Evolutionary conservation across 2,113 vertebrate genomes (phyloP).

Genomic region (Uropsilus gracilis): DNA sequence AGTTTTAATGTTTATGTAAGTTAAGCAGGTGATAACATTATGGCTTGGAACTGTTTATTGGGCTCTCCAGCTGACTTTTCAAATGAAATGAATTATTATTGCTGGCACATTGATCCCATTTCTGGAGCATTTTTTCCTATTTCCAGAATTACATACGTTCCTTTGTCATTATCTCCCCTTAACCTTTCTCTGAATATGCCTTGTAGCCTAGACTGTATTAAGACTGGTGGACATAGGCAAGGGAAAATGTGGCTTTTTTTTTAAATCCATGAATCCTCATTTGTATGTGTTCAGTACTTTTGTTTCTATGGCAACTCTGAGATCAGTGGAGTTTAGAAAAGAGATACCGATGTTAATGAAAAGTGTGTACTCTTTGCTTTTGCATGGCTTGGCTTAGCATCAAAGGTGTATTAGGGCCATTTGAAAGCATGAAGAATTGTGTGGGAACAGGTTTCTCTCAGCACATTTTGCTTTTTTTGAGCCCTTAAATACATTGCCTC

Average conservation of each 20-base stretch:
- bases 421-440: slow-evolving; percentile 72
- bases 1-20: slow-evolving; percentile 71
- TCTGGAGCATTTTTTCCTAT: slow-evolving; percentile 70
- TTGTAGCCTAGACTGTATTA: slow-evolving; percentile 64
- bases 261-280: slow-evolving; percentile 53
- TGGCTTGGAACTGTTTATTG: slow-evolving; percentile 80
- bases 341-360: slow-evolving; percentile 78
- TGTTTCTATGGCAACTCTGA: slow-evolving; percentile 86
- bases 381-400: slow-evolving; percentile 78
- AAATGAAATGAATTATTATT: slow-evolving; percentile 70
- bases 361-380: slow-evolving; percentile 69
- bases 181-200: slow-evolving; percentile 61
- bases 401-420: slow-evolving; percentile 69
- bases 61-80: slow-evolving; percentile 79
- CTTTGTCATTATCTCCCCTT: slow-evolving; percentile 61
- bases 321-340: slow-evolving; percentile 80
- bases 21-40: slow-evolving; percentile 74
- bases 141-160: slow-evolving; percentile 65
- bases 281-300: slow-evolving; percentile 82
- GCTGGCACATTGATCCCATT: slow-evolving; percentile 77
- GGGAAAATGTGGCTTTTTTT: slow-evolving; percentile 68
- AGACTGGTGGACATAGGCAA: slow-evolving; percentile 63
- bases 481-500: slow-evolving; percentile 68
- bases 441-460: slow-evolving; percentile 73
- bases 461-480: slow-evolving; percentile 77